Percentiles rank a stretch among this genome's conserved stretches.
Evolutionary conservation across 2,888 invertebrate genomes (phyloP).

Genomic region (Acleris cristana): DNA sequence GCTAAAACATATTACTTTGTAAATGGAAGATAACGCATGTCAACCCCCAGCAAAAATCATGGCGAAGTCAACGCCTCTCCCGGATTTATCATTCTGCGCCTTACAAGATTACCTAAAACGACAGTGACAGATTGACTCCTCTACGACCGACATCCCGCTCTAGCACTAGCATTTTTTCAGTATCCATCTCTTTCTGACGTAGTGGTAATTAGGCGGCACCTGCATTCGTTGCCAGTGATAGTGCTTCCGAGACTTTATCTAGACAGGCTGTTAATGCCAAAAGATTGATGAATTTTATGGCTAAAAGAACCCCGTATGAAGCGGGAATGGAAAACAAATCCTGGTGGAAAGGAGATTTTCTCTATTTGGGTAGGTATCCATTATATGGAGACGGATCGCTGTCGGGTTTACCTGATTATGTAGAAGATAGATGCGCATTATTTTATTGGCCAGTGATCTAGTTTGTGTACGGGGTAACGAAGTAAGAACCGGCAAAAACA

Average conservation of each 20-base stretch:
- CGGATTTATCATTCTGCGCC: slow-evolving; percentile 74
- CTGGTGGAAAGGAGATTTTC: slow-evolving; percentile 14
- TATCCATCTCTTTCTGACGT: slow-evolving; percentile 51
- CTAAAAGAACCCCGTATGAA: slow-evolving; percentile 45
- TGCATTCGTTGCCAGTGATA: slow-evolving; percentile 76
- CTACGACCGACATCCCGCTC: slow-evolving; percentile 53
- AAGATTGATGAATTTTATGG: slow-evolving; percentile 70
- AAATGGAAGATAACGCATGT: slow-evolving; percentile 54
- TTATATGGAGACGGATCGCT: slow-evolving; percentile 31
- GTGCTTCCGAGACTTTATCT: slow-evolving; percentile 68
- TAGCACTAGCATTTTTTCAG: slow-evolving; percentile 42
- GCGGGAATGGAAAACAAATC: slow-evolving; percentile 27
- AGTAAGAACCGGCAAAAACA: not conserved
- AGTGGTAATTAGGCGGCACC: slow-evolving; percentile 74
- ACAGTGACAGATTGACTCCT: slow-evolving; percentile 80
- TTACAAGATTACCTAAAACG: slow-evolving; percentile 78
- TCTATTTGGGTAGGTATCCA: slow-evolving; percentile 23
- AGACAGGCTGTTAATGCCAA: slow-evolving; percentile 70
- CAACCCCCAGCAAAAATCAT: slow-evolving; percentile 69
- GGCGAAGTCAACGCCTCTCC: slow-evolving; percentile 58
- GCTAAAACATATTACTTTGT: slow-evolving; percentile 42
- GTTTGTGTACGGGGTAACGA: not conserved
- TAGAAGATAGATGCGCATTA: slow-evolving; percentile 19
- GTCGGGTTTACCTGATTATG: slow-evolving; percentile 18
- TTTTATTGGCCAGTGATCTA: slow-evolving; percentile 6